These are phyloP conservation scores for Athrips mouffetella DNA, from an alignment of 2,888 invertebrate species.

Conservation along the genomic window DNA sequence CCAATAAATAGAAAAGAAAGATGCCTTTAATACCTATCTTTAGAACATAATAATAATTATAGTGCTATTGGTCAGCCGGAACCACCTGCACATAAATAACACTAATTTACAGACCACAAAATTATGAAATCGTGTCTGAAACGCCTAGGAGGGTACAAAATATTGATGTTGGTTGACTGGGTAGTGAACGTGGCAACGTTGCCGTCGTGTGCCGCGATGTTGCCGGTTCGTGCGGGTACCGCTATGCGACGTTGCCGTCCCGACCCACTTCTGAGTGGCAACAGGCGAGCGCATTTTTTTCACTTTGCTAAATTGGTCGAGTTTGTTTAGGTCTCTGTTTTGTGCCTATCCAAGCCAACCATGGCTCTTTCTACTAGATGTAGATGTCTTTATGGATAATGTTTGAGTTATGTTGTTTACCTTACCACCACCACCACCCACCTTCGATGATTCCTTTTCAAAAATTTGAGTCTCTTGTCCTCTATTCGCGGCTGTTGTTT, in stretches of 20 bases:
- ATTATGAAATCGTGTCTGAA: conserved; percentile 6
- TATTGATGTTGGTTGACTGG: conserved; percentile 20
- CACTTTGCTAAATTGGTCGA: conserved; percentile 50
- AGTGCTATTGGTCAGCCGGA: not conserved
- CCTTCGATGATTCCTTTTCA: not conserved
- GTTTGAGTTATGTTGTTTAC: too few relatives aligned
- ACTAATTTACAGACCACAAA: conserved; percentile 2
- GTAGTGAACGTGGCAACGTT: conserved; percentile 19
- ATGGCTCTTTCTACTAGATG: too few relatives aligned
- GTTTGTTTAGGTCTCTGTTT: conserved; percentile 36
- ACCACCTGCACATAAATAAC: not conserved
- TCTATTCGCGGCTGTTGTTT: too few relatives aligned
- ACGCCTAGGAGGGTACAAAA: conserved; percentile 13
- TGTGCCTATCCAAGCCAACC: not conserved
- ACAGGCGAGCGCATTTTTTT: conserved; percentile 52
- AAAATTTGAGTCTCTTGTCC: not conserved
- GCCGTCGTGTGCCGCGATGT: conserved; percentile 33
- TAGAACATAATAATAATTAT: too few relatives aligned
- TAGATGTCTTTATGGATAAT: too few relatives aligned
- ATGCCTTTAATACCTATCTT: not conserved
- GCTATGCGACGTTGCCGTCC: conserved; percentile 64
- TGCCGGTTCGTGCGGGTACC: conserved; percentile 45
- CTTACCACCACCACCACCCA: not conserved
- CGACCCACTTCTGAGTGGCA: conserved; percentile 52
- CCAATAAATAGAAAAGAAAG: not conserved